phyloP scores from a whole-genome alignment of 2,113 vertebrate species.

The Leptodactylus fuscus region DNA sequence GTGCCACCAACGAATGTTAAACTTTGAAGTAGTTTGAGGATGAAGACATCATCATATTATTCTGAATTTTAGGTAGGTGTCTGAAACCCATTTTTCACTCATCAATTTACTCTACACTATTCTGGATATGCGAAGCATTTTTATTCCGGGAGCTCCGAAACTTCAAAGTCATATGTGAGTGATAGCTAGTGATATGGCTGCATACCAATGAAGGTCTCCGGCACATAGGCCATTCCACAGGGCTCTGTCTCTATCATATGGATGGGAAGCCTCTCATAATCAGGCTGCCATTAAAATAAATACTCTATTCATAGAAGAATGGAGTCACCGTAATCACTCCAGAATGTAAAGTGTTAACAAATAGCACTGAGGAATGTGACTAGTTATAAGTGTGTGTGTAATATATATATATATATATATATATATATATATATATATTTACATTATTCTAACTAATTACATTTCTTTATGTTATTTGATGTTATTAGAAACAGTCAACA shows the following conservation, averaged over 20 bases:
- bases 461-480: no score
- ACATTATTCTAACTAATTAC: no score
- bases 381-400: no score
- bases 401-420: no score
- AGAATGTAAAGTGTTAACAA: background rate
- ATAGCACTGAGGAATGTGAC: background rate
- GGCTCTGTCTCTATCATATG: background rate
- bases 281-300: background rate
- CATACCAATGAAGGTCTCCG: background rate
- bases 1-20: background rate
- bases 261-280: background rate
- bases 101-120: background rate
- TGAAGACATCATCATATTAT: background rate
- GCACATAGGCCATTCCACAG: background rate
- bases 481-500: no score
- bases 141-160: background rate
- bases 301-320: background rate
- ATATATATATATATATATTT: no score
- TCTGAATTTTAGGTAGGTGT: constrained; percentile 7
- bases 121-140: constrained; percentile 14
- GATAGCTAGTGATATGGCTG: constrained; percentile 6
- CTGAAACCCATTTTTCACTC: background rate
- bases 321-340: background rate
- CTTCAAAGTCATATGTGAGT: constrained; percentile 38
- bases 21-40: background rate